Evolutionary conservation across 2,113 vertebrate species (phyloP).

Genomic region (Anguilla rostrata): DNA sequence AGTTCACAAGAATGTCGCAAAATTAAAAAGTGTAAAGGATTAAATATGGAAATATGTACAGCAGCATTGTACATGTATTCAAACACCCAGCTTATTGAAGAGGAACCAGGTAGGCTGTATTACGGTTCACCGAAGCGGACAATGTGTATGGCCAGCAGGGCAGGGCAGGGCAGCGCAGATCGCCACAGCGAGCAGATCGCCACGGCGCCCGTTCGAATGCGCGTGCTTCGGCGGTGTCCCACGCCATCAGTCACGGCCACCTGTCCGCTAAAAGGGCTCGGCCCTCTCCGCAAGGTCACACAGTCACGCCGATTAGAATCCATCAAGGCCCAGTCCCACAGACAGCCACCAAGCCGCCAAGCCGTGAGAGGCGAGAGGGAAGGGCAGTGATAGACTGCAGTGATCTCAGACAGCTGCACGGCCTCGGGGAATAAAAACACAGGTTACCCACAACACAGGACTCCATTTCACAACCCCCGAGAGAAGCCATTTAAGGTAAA

Average conservation of each 20-base stretch:
- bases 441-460: background rate
- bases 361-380: constrained; percentile 15
- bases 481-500: background rate
- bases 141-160: too few relatives aligned
- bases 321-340: constrained; percentile 55
- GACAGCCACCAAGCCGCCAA: constrained; percentile 23
- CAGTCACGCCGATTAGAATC: constrained; percentile 61
- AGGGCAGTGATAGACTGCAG: constrained; percentile 39
- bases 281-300: constrained; percentile 29
- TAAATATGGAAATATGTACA: too few relatives aligned
- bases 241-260: background rate
- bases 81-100: too few relatives aligned
- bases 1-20: too few relatives aligned
- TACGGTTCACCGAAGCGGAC: too few relatives aligned
- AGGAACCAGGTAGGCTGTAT: too few relatives aligned
- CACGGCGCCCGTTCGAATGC: background rate
- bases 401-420: constrained; percentile 31
- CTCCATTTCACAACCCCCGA: too few relatives aligned
- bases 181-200: background rate
- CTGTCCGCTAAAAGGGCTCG: constrained; percentile 5
- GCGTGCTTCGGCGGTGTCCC: background rate
- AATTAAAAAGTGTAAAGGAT: too few relatives aligned
- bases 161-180: too few relatives aligned
- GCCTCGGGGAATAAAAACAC: constrained; percentile 33
- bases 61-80: too few relatives aligned